Evolutionary conservation across 2,113 vertebrate genomes (phyloP).

Genomic region (Todiramphus saurophagus): DNA sequence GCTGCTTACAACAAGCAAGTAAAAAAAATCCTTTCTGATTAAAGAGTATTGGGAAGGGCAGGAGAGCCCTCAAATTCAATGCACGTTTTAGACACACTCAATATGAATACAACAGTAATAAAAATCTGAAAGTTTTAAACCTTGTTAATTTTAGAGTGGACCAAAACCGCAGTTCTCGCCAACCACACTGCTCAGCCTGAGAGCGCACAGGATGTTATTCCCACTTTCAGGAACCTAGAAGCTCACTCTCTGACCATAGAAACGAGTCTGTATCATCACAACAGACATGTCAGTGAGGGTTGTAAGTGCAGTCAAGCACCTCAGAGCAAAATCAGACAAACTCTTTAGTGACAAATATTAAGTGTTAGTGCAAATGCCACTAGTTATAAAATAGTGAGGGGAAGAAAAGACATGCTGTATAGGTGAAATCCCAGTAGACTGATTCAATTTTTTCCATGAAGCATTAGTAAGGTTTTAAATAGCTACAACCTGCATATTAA

Average conservation of each 20-base stretch:
- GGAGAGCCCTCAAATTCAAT: neutral
- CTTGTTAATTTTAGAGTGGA: neutral
- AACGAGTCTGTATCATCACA: neutral
- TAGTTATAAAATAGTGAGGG: neutral
- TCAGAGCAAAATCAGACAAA: neutral
- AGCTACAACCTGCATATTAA: slow-evolving; percentile 56
- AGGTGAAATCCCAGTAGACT: slow-evolving; percentile 1
- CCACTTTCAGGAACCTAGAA: neutral
- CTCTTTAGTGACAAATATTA: neutral
- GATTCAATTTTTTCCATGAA: slow-evolving; percentile 11
- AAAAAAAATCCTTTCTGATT: neutral
- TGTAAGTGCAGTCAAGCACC: neutral
- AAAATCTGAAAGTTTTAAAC: neutral
- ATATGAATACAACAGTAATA: neutral
- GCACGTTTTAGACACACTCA: neutral
- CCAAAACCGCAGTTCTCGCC: neutral
- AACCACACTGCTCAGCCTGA: neutral
- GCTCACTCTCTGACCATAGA: neutral
- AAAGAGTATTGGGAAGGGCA: neutral
- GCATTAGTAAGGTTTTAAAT: slow-evolving; percentile 50
- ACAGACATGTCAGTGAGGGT: neutral
- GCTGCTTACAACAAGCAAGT: neutral
- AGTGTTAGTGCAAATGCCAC: neutral
- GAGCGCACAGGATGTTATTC: neutral
- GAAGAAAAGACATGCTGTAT: neutral